These are phyloP conservation scores for Atrichornis clamosus DNA, from an alignment of 2,113 vertebrate species.

Conservation along the genomic window DNA sequence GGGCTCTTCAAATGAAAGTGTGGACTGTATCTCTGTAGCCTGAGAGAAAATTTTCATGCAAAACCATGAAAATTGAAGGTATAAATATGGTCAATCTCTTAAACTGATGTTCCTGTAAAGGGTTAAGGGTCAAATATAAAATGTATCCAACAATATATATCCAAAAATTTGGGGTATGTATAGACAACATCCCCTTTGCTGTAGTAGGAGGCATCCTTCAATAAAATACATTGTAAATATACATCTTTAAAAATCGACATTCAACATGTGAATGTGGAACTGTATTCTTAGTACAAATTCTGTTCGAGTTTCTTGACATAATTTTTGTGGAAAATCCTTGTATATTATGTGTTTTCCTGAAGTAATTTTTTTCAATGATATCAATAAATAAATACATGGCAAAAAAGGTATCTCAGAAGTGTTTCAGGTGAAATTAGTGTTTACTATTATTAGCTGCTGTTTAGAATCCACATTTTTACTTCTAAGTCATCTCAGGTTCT, in stretches of 20 bases:
- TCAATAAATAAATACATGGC: background rate
- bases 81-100: background rate
- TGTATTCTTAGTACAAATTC: background rate
- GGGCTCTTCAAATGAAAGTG: background rate
- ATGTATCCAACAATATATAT: background rate
- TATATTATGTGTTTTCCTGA: background rate
- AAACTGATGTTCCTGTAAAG: background rate
- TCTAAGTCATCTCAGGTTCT: background rate
- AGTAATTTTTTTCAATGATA: background rate
- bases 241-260: background rate
- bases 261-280: background rate
- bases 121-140: background rate
- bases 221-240: background rate
- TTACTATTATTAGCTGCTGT: background rate
- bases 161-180: background rate
- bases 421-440: background rate
- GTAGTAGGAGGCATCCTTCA: background rate
- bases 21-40: background rate
- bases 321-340: background rate
- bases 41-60: background rate
- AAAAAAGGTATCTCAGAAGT: background rate
- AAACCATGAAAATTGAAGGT: background rate
- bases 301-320: background rate
- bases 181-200: background rate
- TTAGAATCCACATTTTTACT: background rate